These are phyloP conservation scores for Wasmannia auropunctata DNA, from an alignment of 1,140 invertebrate genomes.

Conservation along the genomic window DNA sequence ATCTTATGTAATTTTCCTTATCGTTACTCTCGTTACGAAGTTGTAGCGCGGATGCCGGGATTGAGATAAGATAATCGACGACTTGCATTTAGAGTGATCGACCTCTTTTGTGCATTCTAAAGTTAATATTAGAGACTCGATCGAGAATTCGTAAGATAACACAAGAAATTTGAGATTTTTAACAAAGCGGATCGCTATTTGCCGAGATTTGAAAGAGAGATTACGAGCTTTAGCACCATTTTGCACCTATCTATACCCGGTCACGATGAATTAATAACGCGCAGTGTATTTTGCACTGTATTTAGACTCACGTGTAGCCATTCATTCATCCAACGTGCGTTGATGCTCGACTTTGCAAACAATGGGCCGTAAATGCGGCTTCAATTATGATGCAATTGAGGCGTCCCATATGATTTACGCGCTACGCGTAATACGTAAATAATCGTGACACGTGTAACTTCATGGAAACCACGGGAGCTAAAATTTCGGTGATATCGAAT, in stretches of 20 bases:
- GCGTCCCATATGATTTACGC: conserved; percentile 22
- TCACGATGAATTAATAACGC: conserved; percentile 21
- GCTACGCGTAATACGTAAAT: conserved; percentile 32
- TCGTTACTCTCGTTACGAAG: not conserved
- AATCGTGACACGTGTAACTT: conserved; percentile 59
- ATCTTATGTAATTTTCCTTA: not conserved
- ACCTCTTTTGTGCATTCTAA: not conserved
- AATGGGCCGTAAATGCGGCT: not conserved
- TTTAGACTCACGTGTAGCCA: not conserved
- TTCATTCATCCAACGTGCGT: conserved; percentile 42
- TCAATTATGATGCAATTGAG: conserved; percentile 33
- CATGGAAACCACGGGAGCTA: not conserved
- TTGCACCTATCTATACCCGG: too few species aligned
- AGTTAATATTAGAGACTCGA: not conserved
- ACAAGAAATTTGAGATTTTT: not conserved
- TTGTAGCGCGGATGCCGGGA: not conserved
- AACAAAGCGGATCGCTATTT: not conserved
- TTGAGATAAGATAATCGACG: conserved; percentile 5
- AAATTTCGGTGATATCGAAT: conserved; percentile 15
- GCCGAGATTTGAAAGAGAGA: not conserved
- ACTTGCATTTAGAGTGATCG: conserved; percentile 14
- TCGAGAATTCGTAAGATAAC: not conserved
- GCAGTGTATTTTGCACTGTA: not conserved
- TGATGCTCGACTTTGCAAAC: conserved; percentile 22
- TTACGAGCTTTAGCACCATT: not conserved